Conservation (phyloP, 2,797 vertebrate species). For the Enteromius trimaculatus region DNA sequence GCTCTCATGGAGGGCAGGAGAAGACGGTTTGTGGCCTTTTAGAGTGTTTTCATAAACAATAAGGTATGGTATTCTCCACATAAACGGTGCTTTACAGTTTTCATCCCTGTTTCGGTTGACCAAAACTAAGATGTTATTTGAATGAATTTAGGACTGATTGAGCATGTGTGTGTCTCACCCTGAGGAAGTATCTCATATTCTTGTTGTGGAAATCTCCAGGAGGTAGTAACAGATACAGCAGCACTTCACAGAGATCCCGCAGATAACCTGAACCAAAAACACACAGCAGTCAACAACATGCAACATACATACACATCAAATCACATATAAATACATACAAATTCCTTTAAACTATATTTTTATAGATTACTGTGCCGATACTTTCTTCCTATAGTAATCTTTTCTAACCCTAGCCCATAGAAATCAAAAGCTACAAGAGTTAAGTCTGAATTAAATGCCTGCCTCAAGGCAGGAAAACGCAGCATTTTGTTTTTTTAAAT, state of each 20-base stretch:
- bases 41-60: not conserved
- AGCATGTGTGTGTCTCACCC: slow-evolving; percentile 78
- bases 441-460: too few relatives aligned
- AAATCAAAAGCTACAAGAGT: too few relatives aligned
- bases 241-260: slow-evolving; percentile 96
- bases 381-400: too few relatives aligned
- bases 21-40: not conserved
- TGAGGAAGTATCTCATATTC: slow-evolving; percentile 99
- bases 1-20: not conserved
- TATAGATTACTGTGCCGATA: not conserved
- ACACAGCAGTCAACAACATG: rapidly evolving
- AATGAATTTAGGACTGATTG: not conserved
- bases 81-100: not conserved
- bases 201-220: slow-evolving; percentile 99
- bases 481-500: too few relatives aligned
- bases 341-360: not conserved
- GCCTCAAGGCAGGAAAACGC: too few relatives aligned
- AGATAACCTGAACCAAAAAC: slow-evolving; percentile 85
- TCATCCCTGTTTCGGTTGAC: not conserved
- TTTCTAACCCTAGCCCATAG: too few relatives aligned
- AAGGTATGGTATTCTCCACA: not conserved
- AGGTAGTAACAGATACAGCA: slow-evolving; percentile 99
- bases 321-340: not conserved
- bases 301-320: not conserved
- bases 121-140: not conserved